Conservation (phyloP, 2,113 vertebrate species). For the Leucosticte australis region DNA sequence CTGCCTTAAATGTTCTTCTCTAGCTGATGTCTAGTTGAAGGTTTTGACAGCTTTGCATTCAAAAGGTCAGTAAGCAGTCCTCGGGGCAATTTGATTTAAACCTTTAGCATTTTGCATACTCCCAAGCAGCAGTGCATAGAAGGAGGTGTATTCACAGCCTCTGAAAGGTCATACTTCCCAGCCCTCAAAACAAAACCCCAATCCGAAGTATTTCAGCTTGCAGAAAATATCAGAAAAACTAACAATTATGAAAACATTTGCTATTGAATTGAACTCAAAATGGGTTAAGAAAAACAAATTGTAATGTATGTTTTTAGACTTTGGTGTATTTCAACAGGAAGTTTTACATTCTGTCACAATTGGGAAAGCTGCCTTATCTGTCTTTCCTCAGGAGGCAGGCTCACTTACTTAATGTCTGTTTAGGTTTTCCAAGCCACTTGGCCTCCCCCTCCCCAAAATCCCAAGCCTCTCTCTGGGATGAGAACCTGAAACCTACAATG, state of each 20-base stretch:
- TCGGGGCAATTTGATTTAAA: conserved; percentile 46
- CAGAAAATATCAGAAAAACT: neutral
- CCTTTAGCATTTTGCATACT: conserved; percentile 18
- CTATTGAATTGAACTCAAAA: conserved; percentile 12
- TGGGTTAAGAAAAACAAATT: conserved; percentile 5
- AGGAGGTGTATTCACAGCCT: neutral
- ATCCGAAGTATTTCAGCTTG: neutral
- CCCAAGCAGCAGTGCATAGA: neutral
- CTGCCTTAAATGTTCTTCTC: conserved; percentile 15
- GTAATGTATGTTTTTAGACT: neutral
- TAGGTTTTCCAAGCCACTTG: neutral
- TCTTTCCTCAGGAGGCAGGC: conserved; percentile 22
- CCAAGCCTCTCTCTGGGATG: conserved; percentile 36
- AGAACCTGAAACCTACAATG: conserved; percentile 52
- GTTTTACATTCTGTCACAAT: neutral
- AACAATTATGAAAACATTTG: neutral
- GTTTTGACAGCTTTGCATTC: conserved; percentile 54
- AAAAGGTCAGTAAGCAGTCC: conserved; percentile 61
- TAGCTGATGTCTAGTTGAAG: conserved; percentile 37
- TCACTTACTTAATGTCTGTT: neutral
- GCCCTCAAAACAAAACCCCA: neutral
- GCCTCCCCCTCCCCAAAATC: neutral
- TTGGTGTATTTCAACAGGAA: neutral
- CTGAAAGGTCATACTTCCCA: neutral
- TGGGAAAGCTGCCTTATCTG: conserved; percentile 4